Conservation (phyloP, 1,140 invertebrate genomes). For the Psilanteris sp. region DNA sequence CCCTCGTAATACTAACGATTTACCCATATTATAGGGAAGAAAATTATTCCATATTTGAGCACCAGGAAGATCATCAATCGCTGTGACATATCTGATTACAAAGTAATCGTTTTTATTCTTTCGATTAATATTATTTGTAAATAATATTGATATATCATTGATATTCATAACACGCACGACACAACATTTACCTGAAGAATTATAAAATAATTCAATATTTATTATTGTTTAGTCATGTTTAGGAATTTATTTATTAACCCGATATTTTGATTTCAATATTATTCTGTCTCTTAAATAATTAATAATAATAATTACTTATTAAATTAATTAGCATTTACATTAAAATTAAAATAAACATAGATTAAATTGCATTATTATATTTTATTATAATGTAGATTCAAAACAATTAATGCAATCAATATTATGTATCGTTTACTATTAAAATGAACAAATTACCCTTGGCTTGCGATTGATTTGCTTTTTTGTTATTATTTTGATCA, state of each 20-base stretch:
- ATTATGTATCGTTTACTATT: too few species aligned
- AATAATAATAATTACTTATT: too few species aligned
- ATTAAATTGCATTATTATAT: too few species aligned
- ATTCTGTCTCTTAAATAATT: too few species aligned
- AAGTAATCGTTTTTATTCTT: slow-evolving; percentile 71
- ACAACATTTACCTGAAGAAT: slow-evolving; percentile 74
- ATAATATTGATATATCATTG: slow-evolving; percentile 47
- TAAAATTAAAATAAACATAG: too few species aligned
- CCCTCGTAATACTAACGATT: slow-evolving; percentile 72
- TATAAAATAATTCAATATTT: not conserved
- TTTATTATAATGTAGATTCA: too few species aligned
- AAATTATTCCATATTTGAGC: slow-evolving; percentile 70
- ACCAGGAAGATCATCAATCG: slow-evolving; percentile 68
- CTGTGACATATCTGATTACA: slow-evolving; percentile 65
- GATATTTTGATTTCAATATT: too few species aligned
- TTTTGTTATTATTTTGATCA: slow-evolving; percentile 52
- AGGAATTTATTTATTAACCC: too few species aligned
- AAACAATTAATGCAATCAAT: too few species aligned
- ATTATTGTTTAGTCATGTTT: too few species aligned
- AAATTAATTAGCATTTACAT: too few species aligned
- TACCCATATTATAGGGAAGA: slow-evolving; percentile 60
- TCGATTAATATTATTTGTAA: slow-evolving; percentile 65
- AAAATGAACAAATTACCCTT: not conserved
- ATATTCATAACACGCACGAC: slow-evolving; percentile 67
- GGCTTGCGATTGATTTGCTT: slow-evolving; percentile 1